Evolutionary conservation across 2,113 vertebrate species (phyloP).

Genomic region (Mirza zaza): DNA sequence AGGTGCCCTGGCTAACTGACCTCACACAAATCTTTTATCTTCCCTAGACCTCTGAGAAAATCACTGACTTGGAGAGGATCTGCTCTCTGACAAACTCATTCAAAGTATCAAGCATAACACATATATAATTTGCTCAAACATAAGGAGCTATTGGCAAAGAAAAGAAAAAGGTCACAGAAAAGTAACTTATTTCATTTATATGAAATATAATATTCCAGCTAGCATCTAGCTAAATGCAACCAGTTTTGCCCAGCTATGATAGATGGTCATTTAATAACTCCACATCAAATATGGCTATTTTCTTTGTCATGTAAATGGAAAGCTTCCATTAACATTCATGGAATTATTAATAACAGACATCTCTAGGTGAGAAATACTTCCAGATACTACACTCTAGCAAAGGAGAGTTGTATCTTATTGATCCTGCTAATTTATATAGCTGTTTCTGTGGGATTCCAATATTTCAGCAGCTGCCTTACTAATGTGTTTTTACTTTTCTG

Average conservation of each 20-base stretch:
- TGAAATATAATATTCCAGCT: not conserved
- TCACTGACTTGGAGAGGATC: not conserved
- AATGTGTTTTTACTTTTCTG: not conserved
- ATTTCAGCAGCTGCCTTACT: constrained; percentile 10
- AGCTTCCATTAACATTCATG: constrained; percentile 36
- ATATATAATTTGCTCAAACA: not conserved
- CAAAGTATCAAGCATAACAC: not conserved
- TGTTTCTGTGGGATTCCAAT: not conserved
- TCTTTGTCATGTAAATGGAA: constrained; percentile 27
- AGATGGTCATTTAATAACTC: constrained; percentile 43
- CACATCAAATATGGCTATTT: constrained; percentile 12
- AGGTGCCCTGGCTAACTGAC: accelerated
- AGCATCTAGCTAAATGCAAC: not conserved
- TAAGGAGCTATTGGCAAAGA: not conserved
- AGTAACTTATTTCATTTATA: not conserved
- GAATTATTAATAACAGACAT: constrained; percentile 28
- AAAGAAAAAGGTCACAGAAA: not conserved
- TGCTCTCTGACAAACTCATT: not conserved
- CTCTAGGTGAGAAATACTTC: not conserved
- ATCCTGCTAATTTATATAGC: not conserved
- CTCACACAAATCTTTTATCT: not conserved
- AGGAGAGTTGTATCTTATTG: not conserved
- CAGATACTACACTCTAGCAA: not conserved
- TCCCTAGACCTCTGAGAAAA: not conserved
- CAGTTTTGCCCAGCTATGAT: not conserved